Percentiles rank a stretch among this genome's conserved stretches.
These are phyloP conservation scores for Anhinga anhinga DNA, from an alignment of 2,113 vertebrate genomes.

Conservation along the genomic window DNA sequence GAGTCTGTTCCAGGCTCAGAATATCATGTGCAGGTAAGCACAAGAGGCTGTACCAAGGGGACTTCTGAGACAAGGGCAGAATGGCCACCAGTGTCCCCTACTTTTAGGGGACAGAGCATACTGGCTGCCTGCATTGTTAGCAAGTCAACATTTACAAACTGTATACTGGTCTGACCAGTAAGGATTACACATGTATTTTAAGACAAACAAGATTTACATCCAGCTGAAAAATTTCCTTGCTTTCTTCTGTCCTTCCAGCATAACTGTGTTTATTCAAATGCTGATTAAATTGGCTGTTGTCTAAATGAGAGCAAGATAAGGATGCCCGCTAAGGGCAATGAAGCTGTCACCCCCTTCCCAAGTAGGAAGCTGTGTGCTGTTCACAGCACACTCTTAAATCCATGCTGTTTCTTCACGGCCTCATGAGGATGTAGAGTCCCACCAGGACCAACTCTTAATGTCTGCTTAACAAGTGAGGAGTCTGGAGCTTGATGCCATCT, in stretches of 20 bases:
- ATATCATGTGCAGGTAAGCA: background rate
- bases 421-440: background rate
- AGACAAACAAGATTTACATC: background rate
- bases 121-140: background rate
- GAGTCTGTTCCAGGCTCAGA: background rate
- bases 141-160: background rate
- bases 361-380: background rate
- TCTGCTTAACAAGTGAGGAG: background rate
- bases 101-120: background rate
- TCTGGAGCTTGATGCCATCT: background rate
- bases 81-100: background rate
- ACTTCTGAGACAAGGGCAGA: background rate
- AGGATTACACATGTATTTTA: background rate
- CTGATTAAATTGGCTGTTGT: background rate
- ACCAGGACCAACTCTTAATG: background rate
- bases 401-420: background rate
- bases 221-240: background rate
- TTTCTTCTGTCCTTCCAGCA: background rate
- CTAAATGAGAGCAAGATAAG: background rate
- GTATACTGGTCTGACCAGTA: background rate
- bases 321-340: background rate
- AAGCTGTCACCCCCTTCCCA: background rate
- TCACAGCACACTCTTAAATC: background rate
- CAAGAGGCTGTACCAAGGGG: background rate
- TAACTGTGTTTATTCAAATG: background rate